Evolutionary conservation across 2,888 invertebrate species (phyloP), one percentile per base, ranked within the genome.

Genomic region (Ennomos fuscantarius): DNA sequence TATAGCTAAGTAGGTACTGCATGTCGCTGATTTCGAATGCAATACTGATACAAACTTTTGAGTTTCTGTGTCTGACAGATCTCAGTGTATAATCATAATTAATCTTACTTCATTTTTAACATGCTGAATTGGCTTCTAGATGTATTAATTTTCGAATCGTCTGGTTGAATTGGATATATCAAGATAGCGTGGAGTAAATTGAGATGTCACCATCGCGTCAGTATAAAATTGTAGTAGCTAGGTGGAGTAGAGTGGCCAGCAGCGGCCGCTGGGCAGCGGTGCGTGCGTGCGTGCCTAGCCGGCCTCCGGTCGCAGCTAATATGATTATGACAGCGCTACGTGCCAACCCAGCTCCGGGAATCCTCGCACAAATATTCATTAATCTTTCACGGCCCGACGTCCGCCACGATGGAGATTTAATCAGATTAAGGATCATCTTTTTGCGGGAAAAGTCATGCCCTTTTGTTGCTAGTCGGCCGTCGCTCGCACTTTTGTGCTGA

Each of bases 391-490:
- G 90, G 89, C 84, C 90, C 87, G 91, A 91, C 92, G 89, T 92
- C 89, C 85, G 84, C 89, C 82, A 83, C 89, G 89, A 92, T 92
- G 92, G 92, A 90, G 91, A 91, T 92, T 92, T 92, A 92, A 92
- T 91, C 91, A 90, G 92, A 91, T 92, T 92, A 92, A 90, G 92
- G 92, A 90, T 92, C 91, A 91, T 91, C 89, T 91, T 92, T 92
- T 91, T 88, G 88, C 86, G 86, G 87, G 85, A 87, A 88, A 89
- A 89, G 88, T 89, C 89, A 83, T 89, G 90, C 84, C 88, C 90
- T 84, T 90, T 89, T 90, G 89, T 91, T 90, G 87, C 87, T 86
- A 81, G 82, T 84, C 87, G 84, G 81, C 86, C 86, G 86, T 83
- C 85, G 83, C 85, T 84, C 84, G 85, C 89, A 89, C 89, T 90